Base-by-base conservation (phyloP, 2,113 vertebrate species). In the Oncorhynchus gorbuscha region DNA sequence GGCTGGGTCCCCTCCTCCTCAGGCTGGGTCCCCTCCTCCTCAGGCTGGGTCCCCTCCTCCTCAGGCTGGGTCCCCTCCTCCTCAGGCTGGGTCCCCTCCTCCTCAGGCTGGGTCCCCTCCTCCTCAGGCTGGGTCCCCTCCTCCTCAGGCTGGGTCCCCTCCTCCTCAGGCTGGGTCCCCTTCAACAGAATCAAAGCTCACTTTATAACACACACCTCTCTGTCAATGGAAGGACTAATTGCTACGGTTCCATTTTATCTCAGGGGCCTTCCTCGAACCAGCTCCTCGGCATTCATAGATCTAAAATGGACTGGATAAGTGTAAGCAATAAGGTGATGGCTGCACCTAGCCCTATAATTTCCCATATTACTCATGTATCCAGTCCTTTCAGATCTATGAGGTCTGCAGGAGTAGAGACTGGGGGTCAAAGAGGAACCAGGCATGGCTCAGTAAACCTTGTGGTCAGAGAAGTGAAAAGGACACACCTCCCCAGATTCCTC, bases 401-500 rank as follows among this genome's bases (percentile, higher is more conserved):
- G 14, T 18, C 55, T 18, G 55, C 55, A 20, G 18, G 55, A 5
- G 55, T 14, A 58, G 5, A 8, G 59, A 22, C n/a, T 62, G n/a
- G 5, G 5, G 59, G n/a, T 22, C 18, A n/a, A 62, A 62, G 7
- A 16, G 7, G 59, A 68, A 32, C 12, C 30, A 13, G 26, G 28
- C 26, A 32, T 32, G 66, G 24, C 2, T 20, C 65, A 66, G 26
- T 28, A 12, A 32, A 67, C 67, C 9, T 5, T n/a, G 18, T 70
- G 12, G n/a, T 26, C 16, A 74, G 77, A 11, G 51, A n/a, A 76
- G 26, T 72, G 1, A 22, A 61, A 3, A 68, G 4, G 45, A 71
- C 84, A 85, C 76, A 92, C 93, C 85, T 90, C 85, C 24, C 62
- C 72, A 72, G 85, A 72, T 78, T 92, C 90, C 28, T 89, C 85